Base-by-base conservation (phyloP, 2,888 invertebrate genomes). In the Malthinus flaveolus region DNA sequence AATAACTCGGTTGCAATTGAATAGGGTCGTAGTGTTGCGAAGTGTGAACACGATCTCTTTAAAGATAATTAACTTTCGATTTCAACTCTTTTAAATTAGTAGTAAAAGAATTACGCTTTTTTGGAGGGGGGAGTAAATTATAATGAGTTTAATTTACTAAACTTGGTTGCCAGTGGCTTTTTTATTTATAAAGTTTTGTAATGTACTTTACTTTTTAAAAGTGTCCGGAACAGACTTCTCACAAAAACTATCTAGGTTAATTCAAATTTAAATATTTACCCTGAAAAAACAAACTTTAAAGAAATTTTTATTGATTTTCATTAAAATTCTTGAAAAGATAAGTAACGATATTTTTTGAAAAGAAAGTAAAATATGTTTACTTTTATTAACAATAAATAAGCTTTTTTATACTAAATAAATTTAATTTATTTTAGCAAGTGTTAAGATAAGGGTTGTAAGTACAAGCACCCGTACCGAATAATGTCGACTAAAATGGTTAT, bases 151-250 rank as follows among this genome's bases (percentile, higher is more conserved):
- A 23, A 23, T 23, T 23, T 23, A 23, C 23, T 23, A 23, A 23
- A 23, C 13, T 48, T 39, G 31, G 37, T 49, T 56, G 55, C 49
- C 55, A 56, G 49, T 56, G 49, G 49, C 49, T 23, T 23, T 56
- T 56, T 56, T 49, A 39, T 44, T 49, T 44, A 34, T 32, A 48
- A 36, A 23, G 23, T n/a, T 23, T 23, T 42, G 35, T 49, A 49
- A 52, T 56, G 49, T 56, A 56, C 49, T 56, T 56, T 48, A 56
- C 55, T 56, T 56, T 49, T 56, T 49, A 48, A 49, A 44, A 48
- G 49, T 56, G 55, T 49, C 49, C 49, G 49, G 32, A 42, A 15
- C 55, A 56, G 55, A 49, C 23, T 35, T 33, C n/a, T 32, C 32
- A 33, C 32, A 56, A 56, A 56, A 56, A 56, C 55, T 39, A 48